Base-by-base conservation (phyloP, 2,888 invertebrate genomes). In the Caenorhabditis sinica region DNA sequence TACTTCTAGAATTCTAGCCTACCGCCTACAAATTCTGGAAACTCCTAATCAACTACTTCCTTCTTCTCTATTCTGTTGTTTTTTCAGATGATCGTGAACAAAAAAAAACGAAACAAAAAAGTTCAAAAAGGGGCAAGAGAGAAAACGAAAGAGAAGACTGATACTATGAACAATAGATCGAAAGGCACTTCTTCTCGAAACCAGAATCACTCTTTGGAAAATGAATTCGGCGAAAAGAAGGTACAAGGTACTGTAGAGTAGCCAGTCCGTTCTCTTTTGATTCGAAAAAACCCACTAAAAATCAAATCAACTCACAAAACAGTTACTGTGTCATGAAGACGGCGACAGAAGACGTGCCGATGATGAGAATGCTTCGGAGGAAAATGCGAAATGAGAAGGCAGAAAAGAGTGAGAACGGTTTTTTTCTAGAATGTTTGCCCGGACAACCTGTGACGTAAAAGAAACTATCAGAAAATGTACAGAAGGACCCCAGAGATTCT, bases 141-240 rank as follows among this genome's bases (percentile, higher is more conserved):
- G 28, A 36, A 56, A 23, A 51, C 28, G 74, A 36, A 45, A 51
- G 30, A 53, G n/a, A n/a, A 20, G 8, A 80, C 20, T 61, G 80
- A 80, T 69, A 80, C 45, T 51, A 56, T 49, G 51, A 71, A 61
- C 60, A 72, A 60, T 45, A n/a, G 71, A 56, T n/a, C 43, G 11
- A 56, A 65, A 56, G 45, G 33, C 20, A 74, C 49, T 17, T 63
- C 40, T 40, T 40, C 49, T 49, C n/a, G 65, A 72, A 65, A 71
- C 61, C 63, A 65, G 56, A 71, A 79, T 51, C 30, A 6, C 23
- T 15, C 11, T 30, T 30, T 28, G 30, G 60, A 69, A 49, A 71
- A 63, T 56, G 71, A 71, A 71, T 71, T 69, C 65, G 71, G 71
- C 71, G 79, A 79, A 71, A 65, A 60, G 66, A 45, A n/a, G 28